Evolutionary conservation across 2,888 invertebrate genomes (phyloP).

Genomic region (Zelleria hepariella): DNA sequence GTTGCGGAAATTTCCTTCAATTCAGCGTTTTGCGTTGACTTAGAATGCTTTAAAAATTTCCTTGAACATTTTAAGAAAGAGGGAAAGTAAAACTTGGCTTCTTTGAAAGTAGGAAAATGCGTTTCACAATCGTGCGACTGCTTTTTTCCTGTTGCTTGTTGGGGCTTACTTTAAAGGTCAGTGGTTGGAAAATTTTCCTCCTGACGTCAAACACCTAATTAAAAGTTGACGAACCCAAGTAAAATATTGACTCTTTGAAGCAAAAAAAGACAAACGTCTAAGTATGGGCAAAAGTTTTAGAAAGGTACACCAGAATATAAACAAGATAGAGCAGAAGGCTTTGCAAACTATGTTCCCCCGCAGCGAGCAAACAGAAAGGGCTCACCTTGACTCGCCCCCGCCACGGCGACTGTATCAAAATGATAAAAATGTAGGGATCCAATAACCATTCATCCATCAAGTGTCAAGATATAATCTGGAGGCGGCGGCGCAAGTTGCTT

Average conservation of each 20-base stretch:
- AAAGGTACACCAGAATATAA: not conserved
- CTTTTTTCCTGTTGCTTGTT: not conserved
- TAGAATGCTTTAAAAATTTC: not conserved
- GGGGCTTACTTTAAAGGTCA: not conserved
- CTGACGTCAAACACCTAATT: not conserved
- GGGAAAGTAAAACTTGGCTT: not conserved
- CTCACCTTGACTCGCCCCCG: conserved; percentile 38
- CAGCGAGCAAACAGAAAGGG: conserved; percentile 24
- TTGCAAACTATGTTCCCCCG: conserved; percentile 36
- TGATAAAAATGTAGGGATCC: conserved; percentile 78
- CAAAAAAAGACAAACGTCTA: conserved; percentile 8
- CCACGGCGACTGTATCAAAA: conserved; percentile 62
- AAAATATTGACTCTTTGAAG: not conserved
- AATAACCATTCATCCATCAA: conserved; percentile 87
- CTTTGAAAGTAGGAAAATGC: not conserved
- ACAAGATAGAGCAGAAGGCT: not conserved
- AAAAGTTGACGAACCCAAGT: not conserved
- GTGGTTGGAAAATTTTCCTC: not conserved
- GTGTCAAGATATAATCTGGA: conserved; percentile 79
- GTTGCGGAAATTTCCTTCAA: not conserved
- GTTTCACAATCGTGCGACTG: not conserved
- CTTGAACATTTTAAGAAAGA: not conserved
- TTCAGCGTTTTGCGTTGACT: not conserved
- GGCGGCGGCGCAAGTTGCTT: conserved; percentile 63
- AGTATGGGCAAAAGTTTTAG: too few species aligned